Percentiles rank a stretch among this genome's conserved stretches.
Evolutionary conservation across 2,797 vertebrate genomes (phyloP).

Genomic region (Sparidentex hasta): DNA sequence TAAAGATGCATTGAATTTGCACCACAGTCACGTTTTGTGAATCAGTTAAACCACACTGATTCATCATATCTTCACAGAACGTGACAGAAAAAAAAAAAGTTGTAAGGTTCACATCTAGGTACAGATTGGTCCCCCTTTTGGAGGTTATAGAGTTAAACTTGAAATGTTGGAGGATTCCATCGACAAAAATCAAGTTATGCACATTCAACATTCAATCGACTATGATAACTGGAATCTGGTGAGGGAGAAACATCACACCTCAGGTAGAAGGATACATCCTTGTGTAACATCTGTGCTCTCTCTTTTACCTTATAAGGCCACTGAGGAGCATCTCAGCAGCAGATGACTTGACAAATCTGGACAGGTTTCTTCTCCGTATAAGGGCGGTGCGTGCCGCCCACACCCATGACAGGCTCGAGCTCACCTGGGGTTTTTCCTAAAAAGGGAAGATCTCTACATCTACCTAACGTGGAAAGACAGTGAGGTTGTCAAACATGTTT

Average conservation of each 20-base stretch:
- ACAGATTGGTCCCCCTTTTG: neutral
- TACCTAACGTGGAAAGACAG: neutral
- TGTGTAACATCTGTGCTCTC: constrained; percentile 14
- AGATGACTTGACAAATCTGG: constrained; percentile 50
- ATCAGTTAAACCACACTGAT: constrained; percentile 8
- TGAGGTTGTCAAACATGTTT: neutral
- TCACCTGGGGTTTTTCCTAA: constrained; percentile 60
- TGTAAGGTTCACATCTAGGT: neutral
- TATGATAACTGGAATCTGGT: constrained; percentile 12
- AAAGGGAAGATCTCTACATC: neutral
- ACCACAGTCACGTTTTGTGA: neutral
- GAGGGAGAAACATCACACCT: constrained; percentile 7
- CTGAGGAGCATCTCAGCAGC: constrained; percentile 33
- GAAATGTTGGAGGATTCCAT: neutral
- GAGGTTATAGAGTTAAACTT: neutral
- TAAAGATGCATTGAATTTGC: neutral
- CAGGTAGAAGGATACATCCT: constrained; percentile 9
- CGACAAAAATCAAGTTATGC: neutral
- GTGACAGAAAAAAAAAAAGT: neutral
- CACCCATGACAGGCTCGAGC: constrained; percentile 37
- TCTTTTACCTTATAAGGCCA: constrained; percentile 81
- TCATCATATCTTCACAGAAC: neutral
- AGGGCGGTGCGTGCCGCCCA: constrained; percentile 58
- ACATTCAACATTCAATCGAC: neutral
- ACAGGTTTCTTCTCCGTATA: constrained; percentile 79